A percentile compares a stretch with the other conserved stretches of the same genome.
Evolutionary conservation across 2,113 vertebrate species (phyloP).

Genomic region (Embiotoca jacksoni): DNA sequence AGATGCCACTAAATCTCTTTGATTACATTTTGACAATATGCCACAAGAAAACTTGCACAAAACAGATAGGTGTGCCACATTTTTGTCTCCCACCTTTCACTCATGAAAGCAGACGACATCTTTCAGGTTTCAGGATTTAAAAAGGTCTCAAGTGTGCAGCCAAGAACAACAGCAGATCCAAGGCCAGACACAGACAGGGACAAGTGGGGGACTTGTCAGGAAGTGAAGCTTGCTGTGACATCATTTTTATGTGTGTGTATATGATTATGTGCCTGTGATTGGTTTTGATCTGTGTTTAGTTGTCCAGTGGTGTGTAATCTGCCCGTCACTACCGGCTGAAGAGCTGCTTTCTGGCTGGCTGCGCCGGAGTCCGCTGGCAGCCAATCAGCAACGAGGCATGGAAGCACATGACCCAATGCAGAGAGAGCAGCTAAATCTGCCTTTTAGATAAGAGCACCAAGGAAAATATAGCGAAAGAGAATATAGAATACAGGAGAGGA

Average conservation of each 20-base stretch:
- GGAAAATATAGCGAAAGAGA: slow-evolving; percentile 17
- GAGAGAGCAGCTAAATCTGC: slow-evolving; percentile 55
- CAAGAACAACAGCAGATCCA: too few species aligned
- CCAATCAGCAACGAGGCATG: slow-evolving; percentile 73
- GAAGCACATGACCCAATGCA: slow-evolving; percentile 45
- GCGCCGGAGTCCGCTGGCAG: slow-evolving; percentile 43
- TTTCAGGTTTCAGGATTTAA: not conserved
- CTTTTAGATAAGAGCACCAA: slow-evolving; percentile 57
- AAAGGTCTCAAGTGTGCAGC: too few species aligned
- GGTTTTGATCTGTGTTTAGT: slow-evolving; percentile 16
- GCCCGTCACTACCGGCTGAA: slow-evolving; percentile 77
- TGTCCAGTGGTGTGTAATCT: slow-evolving; percentile 65
- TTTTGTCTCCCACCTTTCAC: not conserved
- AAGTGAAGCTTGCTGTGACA: too few species aligned
- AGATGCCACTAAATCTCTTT: too few species aligned
- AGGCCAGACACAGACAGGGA: not conserved
- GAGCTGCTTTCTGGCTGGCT: slow-evolving; percentile 77
- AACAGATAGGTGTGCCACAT: too few species aligned
- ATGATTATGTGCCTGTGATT: not conserved
- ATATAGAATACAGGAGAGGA: not conserved
- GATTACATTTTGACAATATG: too few species aligned
- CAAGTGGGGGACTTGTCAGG: not conserved
- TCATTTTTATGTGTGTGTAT: not conserved
- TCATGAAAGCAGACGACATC: not conserved
- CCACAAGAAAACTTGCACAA: too few species aligned